Evolutionary conservation across 2,113 vertebrate genomes (phyloP), one percentile per base, ranked within the genome.

Genomic region (Osmerus mordax): DNA sequence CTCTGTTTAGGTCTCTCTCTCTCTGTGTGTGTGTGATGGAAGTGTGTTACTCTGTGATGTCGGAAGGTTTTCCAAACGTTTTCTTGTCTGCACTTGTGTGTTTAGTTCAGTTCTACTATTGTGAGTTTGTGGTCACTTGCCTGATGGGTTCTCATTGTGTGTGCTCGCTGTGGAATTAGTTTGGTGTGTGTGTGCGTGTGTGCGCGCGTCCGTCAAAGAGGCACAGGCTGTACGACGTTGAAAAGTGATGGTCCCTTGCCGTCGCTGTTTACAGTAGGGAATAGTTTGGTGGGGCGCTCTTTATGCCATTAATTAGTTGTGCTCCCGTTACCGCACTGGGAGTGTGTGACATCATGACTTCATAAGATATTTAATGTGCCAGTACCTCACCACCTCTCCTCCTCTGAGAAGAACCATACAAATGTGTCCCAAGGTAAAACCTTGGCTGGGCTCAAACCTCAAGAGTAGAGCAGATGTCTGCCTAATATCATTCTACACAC

Each of bases 231-330:
- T 19, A 23, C 58, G 53, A n/a, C 8, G 51, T 73, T 79, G 74
- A 23, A 81, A 84, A 86, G 86, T 90, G 89, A 88, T 90, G 87
- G 85, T 90, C 86, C 78, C 84, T 66, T 88, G 82, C 78, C 73
- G 53, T 53, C 61, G 59, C 71, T 87, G 84, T 90, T 90, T 88
- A 84, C 75, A 76, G 69, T 68, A 67, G 70, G 81, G 78, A 25
- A 74, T 28, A 18, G 53, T 74, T 74, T 78, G 71, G 72, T 65
- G 53, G 23, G 36, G 36, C 62, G 72, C 69, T 72, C 75, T 65
- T 78, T 69, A 71, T 65, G 29, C 78, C 69, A 25, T 84, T 79
- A 76, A 77, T 84, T 81, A 87, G 85, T 83, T 36, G 32, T 4
- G 32, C 32, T 36, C 65, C 65, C 78, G 72, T 78, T 70, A 41